Evolutionary conservation across 1,140 invertebrate genomes (phyloP).

Genomic region (Pentalonia nigronervosa): DNA sequence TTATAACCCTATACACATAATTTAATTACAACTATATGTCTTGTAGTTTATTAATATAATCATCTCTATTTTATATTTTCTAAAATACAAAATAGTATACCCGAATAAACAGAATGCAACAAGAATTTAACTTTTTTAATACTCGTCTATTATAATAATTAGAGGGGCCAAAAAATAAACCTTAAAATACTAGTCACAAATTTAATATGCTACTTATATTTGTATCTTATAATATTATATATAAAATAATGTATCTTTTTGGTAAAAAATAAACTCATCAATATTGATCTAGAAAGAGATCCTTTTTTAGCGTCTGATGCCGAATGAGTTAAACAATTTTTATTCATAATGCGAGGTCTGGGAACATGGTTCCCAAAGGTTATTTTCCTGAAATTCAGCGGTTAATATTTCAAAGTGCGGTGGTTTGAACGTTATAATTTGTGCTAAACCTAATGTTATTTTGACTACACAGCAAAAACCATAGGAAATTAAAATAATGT

Average conservation of each 20-base stretch:
- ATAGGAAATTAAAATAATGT: not conserved
- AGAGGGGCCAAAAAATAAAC: too few relatives aligned
- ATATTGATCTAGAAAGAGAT: not conserved
- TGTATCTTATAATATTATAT: not conserved
- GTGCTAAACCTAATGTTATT: slow-evolving; percentile 4
- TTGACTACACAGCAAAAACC: not conserved
- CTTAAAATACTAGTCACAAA: not conserved
- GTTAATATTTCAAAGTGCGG: slow-evolving; percentile 50
- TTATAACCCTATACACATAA: too few relatives aligned
- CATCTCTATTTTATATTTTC: too few relatives aligned
- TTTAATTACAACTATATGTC: too few relatives aligned
- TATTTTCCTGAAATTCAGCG: slow-evolving; percentile 47
- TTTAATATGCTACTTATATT: not conserved
- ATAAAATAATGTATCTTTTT: not conserved
- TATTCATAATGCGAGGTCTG: slow-evolving; percentile 49
- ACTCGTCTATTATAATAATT: too few relatives aligned
- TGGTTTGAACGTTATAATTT: slow-evolving; percentile 41
- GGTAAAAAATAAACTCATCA: slow-evolving; percentile 33
- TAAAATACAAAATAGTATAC: too few relatives aligned
- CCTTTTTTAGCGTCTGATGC: not conserved
- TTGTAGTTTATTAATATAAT: too few relatives aligned
- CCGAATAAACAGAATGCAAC: too few relatives aligned
- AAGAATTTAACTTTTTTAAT: too few relatives aligned
- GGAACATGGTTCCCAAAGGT: slow-evolving; percentile 50
- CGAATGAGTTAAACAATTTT: slow-evolving; percentile 39